Base-by-base conservation (phyloP, 1,140 invertebrate species). In the Drosophila nebulosa region DNA sequence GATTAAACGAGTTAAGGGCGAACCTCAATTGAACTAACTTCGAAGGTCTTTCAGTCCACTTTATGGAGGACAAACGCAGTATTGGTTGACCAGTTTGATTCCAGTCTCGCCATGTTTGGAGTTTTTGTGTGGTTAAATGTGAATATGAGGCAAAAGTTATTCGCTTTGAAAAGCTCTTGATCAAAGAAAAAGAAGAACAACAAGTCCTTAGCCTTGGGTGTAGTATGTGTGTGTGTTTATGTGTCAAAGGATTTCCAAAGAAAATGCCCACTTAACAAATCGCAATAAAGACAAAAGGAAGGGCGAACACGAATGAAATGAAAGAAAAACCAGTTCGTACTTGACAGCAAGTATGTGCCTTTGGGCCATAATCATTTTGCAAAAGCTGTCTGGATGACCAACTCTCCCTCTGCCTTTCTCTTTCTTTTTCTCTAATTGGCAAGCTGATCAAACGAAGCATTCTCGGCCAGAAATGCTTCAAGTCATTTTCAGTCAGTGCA, bases 111-210 rank as follows among this genome's bases (percentile, higher is more conserved):
- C n/a, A n/a, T n/a, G n/a, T n/a, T 53, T 73, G 63, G 57, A 42
- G 55, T 72, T 36, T 53, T 56, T 12, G 27, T 72, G 26, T 30
- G 18, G 26, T 65, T 73, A 64, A 69, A 73, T 73, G 39, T 46
- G 16, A 42, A 42, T 18, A 42, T 14, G 6, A 42, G 5, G 16
- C 14, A 42, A 42, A 16, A 14, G 3, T 21, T 3, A 12, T 9
- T 12, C 30, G 12, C 10, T 32, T 32, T 32, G 10, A 46, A 46
- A 21, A 21, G 39, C 16, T 46, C 16, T 46, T 46, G 39, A 46
- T 46, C 39, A 46, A 46, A 46, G 39, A 46, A 18, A 46, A 21
- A 12, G 6, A 30, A 12, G 9, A 32, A 32, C 39, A 21, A 46
- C 39, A 46, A 46, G 39, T 46, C 7, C 39, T 46, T 46, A 46